Evolutionary conservation across 2,888 invertebrate species (phyloP).

Genomic region (Apotomis turbidana): DNA sequence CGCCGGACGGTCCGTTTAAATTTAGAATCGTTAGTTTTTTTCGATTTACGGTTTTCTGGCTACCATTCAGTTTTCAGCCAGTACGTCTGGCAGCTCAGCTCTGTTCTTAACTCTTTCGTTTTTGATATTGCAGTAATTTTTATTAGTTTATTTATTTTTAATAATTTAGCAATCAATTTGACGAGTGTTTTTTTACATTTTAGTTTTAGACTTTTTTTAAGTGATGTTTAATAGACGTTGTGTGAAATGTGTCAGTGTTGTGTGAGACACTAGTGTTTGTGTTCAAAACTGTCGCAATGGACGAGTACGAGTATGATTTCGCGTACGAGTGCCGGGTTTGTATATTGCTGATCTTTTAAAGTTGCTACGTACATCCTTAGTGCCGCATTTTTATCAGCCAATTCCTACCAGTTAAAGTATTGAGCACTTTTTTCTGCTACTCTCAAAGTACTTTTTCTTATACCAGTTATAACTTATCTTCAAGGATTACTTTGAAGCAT

Average conservation of each 20-base stretch:
- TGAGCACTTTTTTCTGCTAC: too few species aligned
- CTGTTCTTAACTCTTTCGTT: constrained; percentile 52
- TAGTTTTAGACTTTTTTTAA: constrained; percentile 30
- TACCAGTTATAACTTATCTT: too few species aligned
- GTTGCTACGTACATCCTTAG: neutral
- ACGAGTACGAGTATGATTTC: constrained; percentile 86
- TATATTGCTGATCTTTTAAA: constrained; percentile 22
- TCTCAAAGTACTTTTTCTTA: too few species aligned
- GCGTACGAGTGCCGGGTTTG: constrained; percentile 87
- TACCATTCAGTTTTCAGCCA: constrained; percentile 78
- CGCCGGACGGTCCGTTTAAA: constrained; percentile 71
- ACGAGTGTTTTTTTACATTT: constrained; percentile 47
- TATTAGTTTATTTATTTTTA: constrained; percentile 31
- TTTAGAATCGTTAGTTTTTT: constrained; percentile 69
- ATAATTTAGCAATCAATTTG: neutral
- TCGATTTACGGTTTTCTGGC: constrained; percentile 71
- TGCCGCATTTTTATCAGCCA: too few species aligned
- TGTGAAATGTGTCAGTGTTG: constrained; percentile 54
- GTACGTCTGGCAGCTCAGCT: constrained; percentile 59
- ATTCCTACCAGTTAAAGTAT: neutral
- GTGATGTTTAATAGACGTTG: constrained; percentile 50
- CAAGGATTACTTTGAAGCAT: too few species aligned
- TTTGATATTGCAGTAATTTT: constrained; percentile 33
- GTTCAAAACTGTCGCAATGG: constrained; percentile 60
- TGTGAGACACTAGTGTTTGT: constrained; percentile 51